Evolutionary conservation across 2,113 vertebrate genomes (phyloP), one percentile per base, ranked within the genome.

Genomic region (Andinoacara biseriatus): DNA sequence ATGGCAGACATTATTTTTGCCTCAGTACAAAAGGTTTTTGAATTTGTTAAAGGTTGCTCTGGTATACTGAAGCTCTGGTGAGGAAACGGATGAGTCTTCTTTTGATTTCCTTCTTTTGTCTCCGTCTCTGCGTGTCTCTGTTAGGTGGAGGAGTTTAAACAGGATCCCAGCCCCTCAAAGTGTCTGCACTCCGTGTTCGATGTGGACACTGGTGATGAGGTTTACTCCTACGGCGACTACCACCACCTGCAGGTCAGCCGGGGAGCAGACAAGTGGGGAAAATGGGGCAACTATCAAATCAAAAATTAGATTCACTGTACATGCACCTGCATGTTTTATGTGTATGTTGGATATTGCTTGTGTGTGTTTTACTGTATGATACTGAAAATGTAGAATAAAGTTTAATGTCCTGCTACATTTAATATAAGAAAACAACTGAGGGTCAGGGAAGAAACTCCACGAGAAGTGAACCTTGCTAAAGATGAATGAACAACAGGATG

Each of bases 101-200:
- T 35, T 54, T 20, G 17, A 54, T 58, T 13, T 4, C 9, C 3
- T 2, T 26, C 26, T 14, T 5, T 26, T 52, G 43, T 59, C 20
- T 83, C 11, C n/a, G n/a, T 76, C 20, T 67, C 3, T 89, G 15
- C 84, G 26, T 75, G 24, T 78, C 61, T 35, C 40, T 83, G 54
- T 56, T 79, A 99, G 98, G 97, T 99, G 86, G 97, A 99, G 92
- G 95, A 96, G 85, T 99, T 98, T 88, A 99, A 99, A 87, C 97
- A 99, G 89, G 97, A 99, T 60, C 98, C 98, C 26, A 97, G 96
- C 75, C 97, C 98, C 3, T 96, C 96, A 49, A 97, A 94, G 9
- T 99, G 97, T 87, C 96, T 99, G 67, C 98, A 99, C 93, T 99
- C 98, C 2, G 69, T 98, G 72, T 99, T 99, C 90, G 76, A 92